phyloP scores from a whole-genome alignment of 1,140 invertebrate species.

The Papilio polyxenes region DNA sequence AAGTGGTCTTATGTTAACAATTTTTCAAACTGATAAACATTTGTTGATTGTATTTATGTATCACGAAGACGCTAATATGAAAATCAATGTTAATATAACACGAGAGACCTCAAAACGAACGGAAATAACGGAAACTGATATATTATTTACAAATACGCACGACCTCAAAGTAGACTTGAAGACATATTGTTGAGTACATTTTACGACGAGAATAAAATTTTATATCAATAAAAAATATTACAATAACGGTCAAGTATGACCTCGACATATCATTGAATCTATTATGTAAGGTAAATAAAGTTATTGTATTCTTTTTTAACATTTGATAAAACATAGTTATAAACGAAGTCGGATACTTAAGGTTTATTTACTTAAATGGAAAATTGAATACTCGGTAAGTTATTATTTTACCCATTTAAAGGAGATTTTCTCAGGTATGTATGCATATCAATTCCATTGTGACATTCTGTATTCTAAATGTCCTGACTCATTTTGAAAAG shows the following conservation, averaged over 20 bases:
- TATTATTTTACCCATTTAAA: too few species aligned
- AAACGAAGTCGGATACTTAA: neutral
- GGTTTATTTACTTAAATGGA: too few species aligned
- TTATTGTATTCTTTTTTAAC: neutral
- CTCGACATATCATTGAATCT: constrained; percentile 18
- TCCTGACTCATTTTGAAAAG: too few species aligned
- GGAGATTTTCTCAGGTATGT: too few species aligned
- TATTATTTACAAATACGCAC: constrained; percentile 22
- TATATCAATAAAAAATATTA: constrained; percentile 20
- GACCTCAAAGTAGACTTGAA: constrained; percentile 13
- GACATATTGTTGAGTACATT: constrained; percentile 25
- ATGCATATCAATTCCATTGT: too few species aligned
- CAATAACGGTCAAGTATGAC: neutral
- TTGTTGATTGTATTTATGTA: neutral
- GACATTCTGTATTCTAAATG: too few species aligned
- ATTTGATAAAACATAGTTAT: neutral
- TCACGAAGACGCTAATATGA: constrained; percentile 11
- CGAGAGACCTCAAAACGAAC: constrained; percentile 15
- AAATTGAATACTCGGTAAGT: neutral
- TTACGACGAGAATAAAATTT: constrained; percentile 14
- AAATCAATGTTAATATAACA: constrained; percentile 22
- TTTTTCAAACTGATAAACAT: constrained; percentile 6
- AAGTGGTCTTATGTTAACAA: neutral
- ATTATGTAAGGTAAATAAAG: neutral
- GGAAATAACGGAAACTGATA: constrained; percentile 36